phyloP scores from a whole-genome alignment of 1,140 invertebrate species.

The Aphelinus atriplicis region DNA sequence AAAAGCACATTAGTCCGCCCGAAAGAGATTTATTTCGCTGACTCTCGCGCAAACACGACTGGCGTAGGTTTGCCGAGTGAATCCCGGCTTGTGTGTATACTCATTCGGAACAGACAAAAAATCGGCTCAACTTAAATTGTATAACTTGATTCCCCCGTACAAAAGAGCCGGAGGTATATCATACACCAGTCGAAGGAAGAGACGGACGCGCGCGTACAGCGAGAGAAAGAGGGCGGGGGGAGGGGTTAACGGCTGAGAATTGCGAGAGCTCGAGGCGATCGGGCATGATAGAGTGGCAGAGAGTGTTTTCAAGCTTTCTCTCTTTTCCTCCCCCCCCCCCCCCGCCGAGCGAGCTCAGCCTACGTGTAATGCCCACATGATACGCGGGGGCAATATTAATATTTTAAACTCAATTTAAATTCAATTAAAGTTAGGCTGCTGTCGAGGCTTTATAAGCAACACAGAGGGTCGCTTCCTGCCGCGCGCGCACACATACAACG shows the following conservation, averaged over 20 bases:
- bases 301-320: not conserved
- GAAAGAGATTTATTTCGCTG: no score
- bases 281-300: conserved; percentile 11
- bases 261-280: conserved; percentile 22
- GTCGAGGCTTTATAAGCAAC: not conserved
- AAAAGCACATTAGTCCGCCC: no score
- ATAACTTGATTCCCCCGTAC: no score
- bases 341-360: no score
- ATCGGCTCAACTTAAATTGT: no score
- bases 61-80: no score
- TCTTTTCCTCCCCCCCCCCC: not conserved
- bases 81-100: no score
- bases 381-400: conserved; percentile 49
- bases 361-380: conserved; percentile 24
- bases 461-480: not conserved
- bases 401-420: conserved; percentile 63
- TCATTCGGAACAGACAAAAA: no score
- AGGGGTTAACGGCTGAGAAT: not conserved
- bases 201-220: not conserved
- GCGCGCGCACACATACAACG: not conserved
- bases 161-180: no score
- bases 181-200: not conserved
- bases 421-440: conserved; percentile 55
- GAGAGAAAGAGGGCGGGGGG: not conserved
- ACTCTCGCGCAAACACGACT: no score